A percentile compares a stretch with the other conserved stretches of the same genome.
These are phyloP conservation scores for Escarpia spicata DNA, from an alignment of 2,888 invertebrate genomes.

Conservation along the genomic window DNA sequence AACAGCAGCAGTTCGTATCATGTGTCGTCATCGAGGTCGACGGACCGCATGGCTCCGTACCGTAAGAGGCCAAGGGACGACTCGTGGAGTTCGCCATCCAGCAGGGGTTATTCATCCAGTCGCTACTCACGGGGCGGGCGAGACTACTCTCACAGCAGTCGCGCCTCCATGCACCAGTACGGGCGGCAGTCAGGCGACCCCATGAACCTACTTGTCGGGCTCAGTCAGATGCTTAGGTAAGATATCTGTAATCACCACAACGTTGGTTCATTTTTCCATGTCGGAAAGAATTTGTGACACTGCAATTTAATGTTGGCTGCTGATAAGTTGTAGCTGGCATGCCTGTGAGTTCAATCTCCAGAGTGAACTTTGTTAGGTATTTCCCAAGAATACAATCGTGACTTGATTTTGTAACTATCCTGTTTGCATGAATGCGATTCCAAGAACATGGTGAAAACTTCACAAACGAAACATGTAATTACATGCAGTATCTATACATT, in stretches of 20 bases:
- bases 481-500: neutral
- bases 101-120: neutral
- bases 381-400: neutral
- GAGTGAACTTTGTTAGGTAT: neutral
- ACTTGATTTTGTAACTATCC: neutral
- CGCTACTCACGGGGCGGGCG: slow-evolving; percentile 8
- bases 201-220: neutral
- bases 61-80: neutral
- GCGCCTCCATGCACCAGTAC: neutral
- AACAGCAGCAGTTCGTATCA: neutral
- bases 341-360: neutral
- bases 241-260: neutral
- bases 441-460: neutral
- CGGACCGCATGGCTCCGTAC: neutral
- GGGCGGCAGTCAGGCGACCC: neutral
- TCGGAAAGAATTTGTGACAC: neutral
- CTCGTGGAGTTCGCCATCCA: neutral
- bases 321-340: neutral
- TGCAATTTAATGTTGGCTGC: neutral
- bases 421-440: neutral
- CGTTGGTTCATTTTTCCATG: neutral
- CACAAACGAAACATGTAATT: neutral
- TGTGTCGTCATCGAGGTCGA: neutral
- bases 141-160: neutral
- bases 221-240: neutral